A percentile compares a stretch with the other conserved stretches of the same genome.
phyloP scores from a whole-genome alignment of 2,888 invertebrate species.

The Mythimna lalbum region DNA sequence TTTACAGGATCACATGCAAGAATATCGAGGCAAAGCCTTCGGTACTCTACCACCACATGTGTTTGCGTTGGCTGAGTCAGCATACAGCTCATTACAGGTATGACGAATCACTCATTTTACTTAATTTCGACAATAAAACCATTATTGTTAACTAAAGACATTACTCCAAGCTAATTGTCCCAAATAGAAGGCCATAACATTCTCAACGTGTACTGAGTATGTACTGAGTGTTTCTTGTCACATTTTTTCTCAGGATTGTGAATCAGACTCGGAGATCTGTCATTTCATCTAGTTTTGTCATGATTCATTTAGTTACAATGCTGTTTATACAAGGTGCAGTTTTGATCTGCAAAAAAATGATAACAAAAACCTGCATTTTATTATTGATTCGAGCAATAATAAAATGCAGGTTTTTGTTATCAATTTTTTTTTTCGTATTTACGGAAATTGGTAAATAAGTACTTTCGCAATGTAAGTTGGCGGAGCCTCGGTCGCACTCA shows the following conservation, averaged over 20 bases:
- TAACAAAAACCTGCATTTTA: too few relatives aligned
- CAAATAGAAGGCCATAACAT: conserved; percentile 9
- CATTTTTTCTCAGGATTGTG: conserved; percentile 36
- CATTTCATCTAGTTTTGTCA: conserved; percentile 10
- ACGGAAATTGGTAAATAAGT: too few relatives aligned
- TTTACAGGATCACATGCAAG: conserved; percentile 94
- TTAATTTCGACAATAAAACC: neutral
- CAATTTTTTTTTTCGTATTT: too few relatives aligned
- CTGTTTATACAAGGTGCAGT: neutral
- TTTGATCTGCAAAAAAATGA: too few relatives aligned
- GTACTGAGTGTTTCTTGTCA: conserved; percentile 12
- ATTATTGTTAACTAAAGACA: neutral
- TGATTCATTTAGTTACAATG: conserved; percentile 50
- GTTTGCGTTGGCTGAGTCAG: conserved; percentile 97
- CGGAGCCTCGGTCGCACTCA: too few relatives aligned
- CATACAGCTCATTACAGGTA: conserved; percentile 94
- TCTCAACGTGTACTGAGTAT: conserved; percentile 4
- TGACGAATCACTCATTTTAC: conserved; percentile 3
- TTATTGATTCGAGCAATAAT: too few relatives aligned
- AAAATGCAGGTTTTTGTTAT: too few relatives aligned
- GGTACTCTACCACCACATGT: conserved; percentile 96
- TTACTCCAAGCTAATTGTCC: neutral
- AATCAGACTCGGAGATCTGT: conserved; percentile 38
- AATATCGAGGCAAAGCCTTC: conserved; percentile 95
- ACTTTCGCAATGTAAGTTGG: too few relatives aligned